Evolutionary conservation across 2,797 vertebrate species (phyloP).

Genomic region (Sebastes matsubarae): DNA sequence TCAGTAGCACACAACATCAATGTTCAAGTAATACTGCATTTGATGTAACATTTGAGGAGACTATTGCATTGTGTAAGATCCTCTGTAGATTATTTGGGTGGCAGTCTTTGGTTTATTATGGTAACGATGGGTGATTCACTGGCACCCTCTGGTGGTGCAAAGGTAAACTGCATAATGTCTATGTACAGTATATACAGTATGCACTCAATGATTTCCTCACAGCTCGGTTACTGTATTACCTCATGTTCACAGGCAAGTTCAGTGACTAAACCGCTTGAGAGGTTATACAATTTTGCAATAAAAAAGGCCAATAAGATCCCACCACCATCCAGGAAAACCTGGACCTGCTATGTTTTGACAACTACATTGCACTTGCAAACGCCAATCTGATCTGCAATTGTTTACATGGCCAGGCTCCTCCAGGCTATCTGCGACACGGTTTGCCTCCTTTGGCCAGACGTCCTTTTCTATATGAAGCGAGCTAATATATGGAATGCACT

Average conservation of each 20-base stretch:
- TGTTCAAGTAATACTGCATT: not conserved
- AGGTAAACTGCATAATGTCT: not conserved
- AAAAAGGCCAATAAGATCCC: too few species aligned
- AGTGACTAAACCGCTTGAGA: too few species aligned
- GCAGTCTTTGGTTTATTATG: too few species aligned
- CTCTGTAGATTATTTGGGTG: not conserved
- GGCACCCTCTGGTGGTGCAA: not conserved
- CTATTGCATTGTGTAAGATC: not conserved
- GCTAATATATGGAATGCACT: not conserved
- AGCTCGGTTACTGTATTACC: too few species aligned
- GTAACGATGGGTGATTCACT: not conserved
- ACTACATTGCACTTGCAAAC: too few species aligned
- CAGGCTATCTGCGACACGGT: not conserved
- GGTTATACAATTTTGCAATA: too few species aligned
- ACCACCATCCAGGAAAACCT: too few species aligned
- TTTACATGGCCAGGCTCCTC: not conserved
- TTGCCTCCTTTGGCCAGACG: not conserved
- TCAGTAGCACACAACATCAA: not conserved
- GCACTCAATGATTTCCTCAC: too few species aligned
- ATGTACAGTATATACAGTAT: too few species aligned
- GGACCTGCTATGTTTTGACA: too few species aligned
- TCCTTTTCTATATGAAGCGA: not conserved
- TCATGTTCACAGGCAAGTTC: too few species aligned
- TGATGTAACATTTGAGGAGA: not conserved
- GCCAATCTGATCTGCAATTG: too few species aligned